phyloP scores from a whole-genome alignment of 1,140 invertebrate genomes.

The Heliothis virescens region DNA sequence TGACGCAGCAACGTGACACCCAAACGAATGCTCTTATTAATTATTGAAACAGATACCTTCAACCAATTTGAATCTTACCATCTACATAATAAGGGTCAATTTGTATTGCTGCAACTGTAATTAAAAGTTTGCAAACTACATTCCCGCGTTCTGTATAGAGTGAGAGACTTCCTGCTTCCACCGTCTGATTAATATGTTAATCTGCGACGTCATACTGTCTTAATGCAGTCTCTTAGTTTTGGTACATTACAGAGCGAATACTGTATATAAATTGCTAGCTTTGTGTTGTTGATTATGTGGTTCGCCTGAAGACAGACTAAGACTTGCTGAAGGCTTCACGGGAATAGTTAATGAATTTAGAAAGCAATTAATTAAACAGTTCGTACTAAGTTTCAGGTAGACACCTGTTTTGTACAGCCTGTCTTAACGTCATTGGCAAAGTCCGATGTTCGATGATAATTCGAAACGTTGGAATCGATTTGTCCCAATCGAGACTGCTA shows the following conservation, averaged over 20 bases:
- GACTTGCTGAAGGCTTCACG: slow-evolving; percentile 15
- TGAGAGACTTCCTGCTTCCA: slow-evolving; percentile 34
- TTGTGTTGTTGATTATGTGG: slow-evolving; percentile 38
- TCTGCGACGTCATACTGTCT: slow-evolving; percentile 45
- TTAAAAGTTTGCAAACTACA: slow-evolving; percentile 44
- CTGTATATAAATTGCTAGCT: slow-evolving; percentile 42
- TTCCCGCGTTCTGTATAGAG: slow-evolving; percentile 30
- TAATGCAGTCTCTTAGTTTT: slow-evolving; percentile 47
- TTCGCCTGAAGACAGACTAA: slow-evolving; percentile 21
- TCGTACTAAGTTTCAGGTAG: slow-evolving; percentile 26
- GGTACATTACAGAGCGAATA: slow-evolving; percentile 29
- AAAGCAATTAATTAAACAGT: slow-evolving; percentile 2
- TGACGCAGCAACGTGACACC: slow-evolving; percentile 33
- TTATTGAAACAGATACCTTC: slow-evolving; percentile 20
- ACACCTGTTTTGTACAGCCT: slow-evolving; percentile 1
- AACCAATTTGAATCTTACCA: slow-evolving; percentile 29
- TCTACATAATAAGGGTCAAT: slow-evolving; percentile 28
- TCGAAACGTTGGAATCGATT: slow-evolving; percentile 38
- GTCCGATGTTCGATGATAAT: slow-evolving; percentile 13
- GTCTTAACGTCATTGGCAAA: neutral
- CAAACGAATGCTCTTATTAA: slow-evolving; percentile 43
- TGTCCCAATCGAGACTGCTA: slow-evolving; percentile 36
- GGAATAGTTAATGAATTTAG: slow-evolving; percentile 26
- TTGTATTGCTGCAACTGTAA: slow-evolving; percentile 23
- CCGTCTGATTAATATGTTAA: slow-evolving; percentile 49